Base-by-base conservation (phyloP, 1,140 invertebrate genomes). In the Drosophila quadrilineata region DNA sequence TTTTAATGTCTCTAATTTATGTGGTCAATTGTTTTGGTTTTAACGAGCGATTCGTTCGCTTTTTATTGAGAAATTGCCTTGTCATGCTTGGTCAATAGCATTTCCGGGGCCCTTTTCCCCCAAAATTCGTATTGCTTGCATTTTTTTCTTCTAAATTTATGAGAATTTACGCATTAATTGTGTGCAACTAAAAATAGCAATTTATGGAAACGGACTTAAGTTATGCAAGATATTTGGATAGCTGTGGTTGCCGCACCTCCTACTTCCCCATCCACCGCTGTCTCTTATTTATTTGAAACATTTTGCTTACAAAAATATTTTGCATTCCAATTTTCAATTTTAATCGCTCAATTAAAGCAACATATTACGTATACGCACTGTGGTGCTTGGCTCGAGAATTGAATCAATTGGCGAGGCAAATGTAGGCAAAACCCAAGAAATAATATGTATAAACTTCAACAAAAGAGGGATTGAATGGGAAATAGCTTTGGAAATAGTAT, bases 1-100 rank as follows among this genome's bases (percentile, higher is more conserved):
- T 67, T 80, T 82, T 84, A 70, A 82, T 82, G 69, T 43, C 57
- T 72, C 77, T 82, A 82, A 82, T 82, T 82, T 84, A 82, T 82
- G 77, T 76, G 73, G 68, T 84, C 76, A 73, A 82, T 82, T 82
- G 77, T 82, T 82, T 82, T 84, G 75, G 59, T 73, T 84, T 82
- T 84, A 82, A 84, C 77, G 73, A 82, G 76, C 75, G 38, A 43
- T 36, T 50, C 60, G 65, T 46, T 38, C 64, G 59, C n/a, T 69
- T 84, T 76, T 82, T 75, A 49, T 65, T 36, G 35, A 59, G 57
- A 68, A 74, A 79, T 75, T 49, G 52, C 53, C 45, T 26, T 28
- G 38, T 56, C 52, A 50, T 50, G 52, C 33, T 38, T 31, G 56
- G 38, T 54, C 67, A 66, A 49, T n/a, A 60, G 63, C 50, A 57